A percentile compares a stretch with the other conserved stretches of the same genome.
These are phyloP conservation scores for Dyspetes luteomarginatus DNA, from an alignment of 2,888 invertebrate genomes.

Conservation along the genomic window DNA sequence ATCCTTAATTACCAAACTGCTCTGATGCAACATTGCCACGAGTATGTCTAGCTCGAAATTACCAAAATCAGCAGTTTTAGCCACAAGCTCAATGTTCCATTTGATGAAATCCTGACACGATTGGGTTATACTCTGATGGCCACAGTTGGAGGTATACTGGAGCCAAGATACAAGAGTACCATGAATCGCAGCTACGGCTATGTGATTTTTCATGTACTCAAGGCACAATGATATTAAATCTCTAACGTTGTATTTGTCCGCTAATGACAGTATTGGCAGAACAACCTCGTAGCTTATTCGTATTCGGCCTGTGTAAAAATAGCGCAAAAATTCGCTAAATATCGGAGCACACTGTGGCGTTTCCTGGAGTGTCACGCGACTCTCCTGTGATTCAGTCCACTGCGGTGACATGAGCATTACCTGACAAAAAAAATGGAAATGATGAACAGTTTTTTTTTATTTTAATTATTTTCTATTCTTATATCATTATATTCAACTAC, in stretches of 20 bases:
- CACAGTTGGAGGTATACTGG: slow-evolving; percentile 94
- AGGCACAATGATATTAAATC: slow-evolving; percentile 93
- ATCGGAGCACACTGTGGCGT: slow-evolving; percentile 92
- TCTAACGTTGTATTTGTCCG: slow-evolving; percentile 97
- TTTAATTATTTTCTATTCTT: neutral
- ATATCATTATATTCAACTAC: slow-evolving; percentile 1
- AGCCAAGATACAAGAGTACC: slow-evolving; percentile 95
- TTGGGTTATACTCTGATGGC: slow-evolving; percentile 89
- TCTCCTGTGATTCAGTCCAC: slow-evolving; percentile 96
- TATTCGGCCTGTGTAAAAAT: slow-evolving; percentile 96
- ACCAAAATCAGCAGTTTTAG: slow-evolving; percentile 91
- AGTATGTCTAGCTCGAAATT: slow-evolving; percentile 93
- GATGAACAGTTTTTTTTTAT: slow-evolving; percentile 25
- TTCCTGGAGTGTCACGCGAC: slow-evolving; percentile 93
- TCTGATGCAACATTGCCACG: slow-evolving; percentile 91
- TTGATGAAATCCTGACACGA: slow-evolving; percentile 93
- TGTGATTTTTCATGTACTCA: slow-evolving; percentile 94
- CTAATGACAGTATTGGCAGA: slow-evolving; percentile 93
- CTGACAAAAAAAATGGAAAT: slow-evolving; percentile 84
- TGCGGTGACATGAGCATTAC: slow-evolving; percentile 98
- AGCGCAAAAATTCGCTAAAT: slow-evolving; percentile 94
- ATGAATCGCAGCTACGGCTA: slow-evolving; percentile 92
- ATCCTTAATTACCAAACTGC: slow-evolving; percentile 94
- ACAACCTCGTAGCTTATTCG: slow-evolving; percentile 93
- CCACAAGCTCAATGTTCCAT: slow-evolving; percentile 95